phyloP scores from a whole-genome alignment of 2,888 invertebrate genomes.

The Limnephilus lunatus region DNA sequence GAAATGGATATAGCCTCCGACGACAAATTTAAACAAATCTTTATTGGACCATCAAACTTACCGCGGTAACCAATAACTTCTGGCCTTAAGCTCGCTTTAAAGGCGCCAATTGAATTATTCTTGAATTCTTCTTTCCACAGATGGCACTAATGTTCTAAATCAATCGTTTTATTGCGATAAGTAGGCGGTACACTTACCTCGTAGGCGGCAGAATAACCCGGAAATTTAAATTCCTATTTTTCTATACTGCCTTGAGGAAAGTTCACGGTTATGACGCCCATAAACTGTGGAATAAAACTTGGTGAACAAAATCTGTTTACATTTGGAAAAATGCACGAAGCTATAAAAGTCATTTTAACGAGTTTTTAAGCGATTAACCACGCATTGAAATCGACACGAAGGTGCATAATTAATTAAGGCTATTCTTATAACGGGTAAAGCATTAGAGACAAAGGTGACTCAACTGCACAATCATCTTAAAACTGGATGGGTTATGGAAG shows the following conservation, averaged over 20 bases:
- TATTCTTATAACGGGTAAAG: background rate
- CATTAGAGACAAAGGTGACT: background rate
- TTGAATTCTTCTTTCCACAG: slow-evolving; percentile 23
- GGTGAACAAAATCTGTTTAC: slow-evolving; percentile 12
- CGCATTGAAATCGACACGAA: background rate
- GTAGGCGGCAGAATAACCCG: slow-evolving; percentile 40
- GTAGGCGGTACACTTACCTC: slow-evolving; percentile 35
- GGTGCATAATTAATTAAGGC: background rate
- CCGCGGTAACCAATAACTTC: slow-evolving; percentile 10
- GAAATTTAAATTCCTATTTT: slow-evolving; percentile 31
- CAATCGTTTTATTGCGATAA: slow-evolving; percentile 47
- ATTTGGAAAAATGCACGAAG: slow-evolving; percentile 5
- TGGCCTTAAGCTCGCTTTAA: slow-evolving; percentile 27
- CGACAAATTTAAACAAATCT: background rate
- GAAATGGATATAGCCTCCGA: background rate
- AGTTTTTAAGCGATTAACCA: background rate
- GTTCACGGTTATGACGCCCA: slow-evolving; percentile 36
- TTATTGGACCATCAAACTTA: background rate
- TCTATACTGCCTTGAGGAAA: slow-evolving; percentile 36
- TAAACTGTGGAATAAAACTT: slow-evolving; percentile 30
- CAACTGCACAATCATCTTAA: background rate
- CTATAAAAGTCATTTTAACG: slow-evolving; percentile 10
- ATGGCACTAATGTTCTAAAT: slow-evolving; percentile 50
- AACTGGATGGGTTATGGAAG: background rate
- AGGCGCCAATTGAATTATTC: slow-evolving; percentile 37